phyloP scores from a whole-genome alignment of 2,888 invertebrate genomes.

The Miltochrista miniata region DNA sequence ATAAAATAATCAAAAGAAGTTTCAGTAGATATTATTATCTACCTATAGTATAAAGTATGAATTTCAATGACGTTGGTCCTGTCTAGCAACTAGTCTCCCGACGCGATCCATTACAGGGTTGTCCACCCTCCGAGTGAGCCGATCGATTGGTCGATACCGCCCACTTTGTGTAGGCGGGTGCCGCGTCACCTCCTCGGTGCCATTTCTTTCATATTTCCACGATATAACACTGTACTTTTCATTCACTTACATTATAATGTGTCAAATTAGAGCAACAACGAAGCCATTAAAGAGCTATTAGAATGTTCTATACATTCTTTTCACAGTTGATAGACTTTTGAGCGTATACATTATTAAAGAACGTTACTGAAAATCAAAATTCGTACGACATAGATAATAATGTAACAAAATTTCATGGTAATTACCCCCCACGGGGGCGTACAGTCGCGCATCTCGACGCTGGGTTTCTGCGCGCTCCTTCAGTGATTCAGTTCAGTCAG shows the following conservation, averaged over 20 bases:
- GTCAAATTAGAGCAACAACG: neutral
- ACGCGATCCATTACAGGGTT: conserved; percentile 38
- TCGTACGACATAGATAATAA: conserved; percentile 20
- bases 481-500: conserved; percentile 38
- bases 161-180: conserved; percentile 45
- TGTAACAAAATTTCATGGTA: conserved; percentile 53
- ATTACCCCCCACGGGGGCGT: conserved; percentile 50
- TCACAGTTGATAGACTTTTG: neutral
- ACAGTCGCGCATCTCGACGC: conserved; percentile 48
- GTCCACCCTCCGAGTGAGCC: conserved; percentile 24
- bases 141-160: conserved; percentile 39
- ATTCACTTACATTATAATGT: neutral
- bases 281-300: neutral
- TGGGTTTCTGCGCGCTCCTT: conserved; percentile 36
- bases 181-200: conserved; percentile 41
- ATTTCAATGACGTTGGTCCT: conserved; percentile 37
- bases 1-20: conserved; percentile 33
- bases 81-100: conserved; percentile 27
- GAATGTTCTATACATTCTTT: neutral
- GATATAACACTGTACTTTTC: conserved; percentile 32
- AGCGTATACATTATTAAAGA: neutral
- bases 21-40: neutral
- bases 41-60: conserved; percentile 15
- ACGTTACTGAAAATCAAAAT: conserved; percentile 4
- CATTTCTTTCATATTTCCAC: conserved; percentile 40